phyloP scores from a whole-genome alignment of 2,797 vertebrate genomes.

The Toxotes lorentzi region DNA sequence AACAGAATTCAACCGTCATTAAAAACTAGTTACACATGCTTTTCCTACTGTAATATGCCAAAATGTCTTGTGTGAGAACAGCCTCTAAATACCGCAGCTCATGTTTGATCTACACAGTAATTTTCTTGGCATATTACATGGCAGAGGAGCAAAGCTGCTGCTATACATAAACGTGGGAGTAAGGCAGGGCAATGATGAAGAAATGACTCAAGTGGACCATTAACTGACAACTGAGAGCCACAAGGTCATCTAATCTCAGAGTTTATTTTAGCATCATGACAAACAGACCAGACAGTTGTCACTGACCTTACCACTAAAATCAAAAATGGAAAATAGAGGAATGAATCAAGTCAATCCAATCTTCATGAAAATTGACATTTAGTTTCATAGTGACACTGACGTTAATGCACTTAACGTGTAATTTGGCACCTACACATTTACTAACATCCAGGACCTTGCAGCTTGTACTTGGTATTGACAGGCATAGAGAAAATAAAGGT shows the following conservation, averaged over 20 bases:
- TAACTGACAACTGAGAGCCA: constrained; percentile 8
- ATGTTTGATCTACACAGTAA: neutral
- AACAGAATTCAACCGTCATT: neutral
- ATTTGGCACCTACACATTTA: constrained; percentile 83
- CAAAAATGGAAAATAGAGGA: constrained; percentile 41
- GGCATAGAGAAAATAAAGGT: constrained; percentile 46
- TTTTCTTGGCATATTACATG: neutral
- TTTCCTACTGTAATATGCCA: neutral
- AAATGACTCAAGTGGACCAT: neutral
- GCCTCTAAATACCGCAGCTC: neutral
- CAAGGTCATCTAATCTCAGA: constrained; percentile 37
- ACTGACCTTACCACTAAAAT: constrained; percentile 51
- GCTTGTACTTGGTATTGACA: constrained; percentile 48
- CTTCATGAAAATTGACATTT: constrained; percentile 46
- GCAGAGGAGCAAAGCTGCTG: constrained; percentile 1
- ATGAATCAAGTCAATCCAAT: constrained; percentile 54
- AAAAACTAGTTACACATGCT: neutral
- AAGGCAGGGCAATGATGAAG: neutral
- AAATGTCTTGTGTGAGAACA: neutral
- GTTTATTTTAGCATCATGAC: constrained; percentile 76
- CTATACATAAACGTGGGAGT: neutral
- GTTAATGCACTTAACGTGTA: constrained; percentile 50
- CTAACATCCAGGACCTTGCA: constrained; percentile 69
- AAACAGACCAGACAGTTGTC: constrained; percentile 46
- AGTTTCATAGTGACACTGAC: constrained; percentile 50